Evolutionary conservation across 1,140 invertebrate species (phyloP), one percentile per base, ranked within the genome.

Genomic region (Tribolium castaneum): DNA sequence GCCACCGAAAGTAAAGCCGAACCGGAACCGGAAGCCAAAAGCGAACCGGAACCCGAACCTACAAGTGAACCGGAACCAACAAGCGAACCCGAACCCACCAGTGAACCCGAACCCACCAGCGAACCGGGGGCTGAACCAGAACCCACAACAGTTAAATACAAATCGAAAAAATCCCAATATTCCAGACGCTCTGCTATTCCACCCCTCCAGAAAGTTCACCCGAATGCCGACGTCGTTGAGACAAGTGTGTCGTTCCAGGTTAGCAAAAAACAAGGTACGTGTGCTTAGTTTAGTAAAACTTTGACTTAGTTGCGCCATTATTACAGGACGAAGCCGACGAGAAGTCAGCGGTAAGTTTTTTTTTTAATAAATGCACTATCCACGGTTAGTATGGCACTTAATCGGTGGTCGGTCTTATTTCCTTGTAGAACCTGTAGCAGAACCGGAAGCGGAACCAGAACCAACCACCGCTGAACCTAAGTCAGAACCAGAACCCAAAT

Each of bases 241-340:
- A 90, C 90, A 4, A 91, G 90, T 81, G 89, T 91, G 6, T 90
- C 90, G 16, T 91, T 88, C 85, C 86, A 88, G 83, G 89, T 91
- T 78, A 91, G 89, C 83, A 87, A 87, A 5, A 90, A 88, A 80
- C 88, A 90, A 88, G 89, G 90, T 89, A 84, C 35, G 51, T 70
- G 19, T 76, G 59, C 7, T 76, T 22, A 25, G 16, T 66, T 49
- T 62, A 66, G 39, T 34, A 13, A 62, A 25, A 66, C 59, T 16
- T 66, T 16, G 4, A 45, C 30, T 49, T 50, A 39, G 39, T 49
- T 14, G 49, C 19, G 25, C 25, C 4, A 35, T 16, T 52, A 50
- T 72, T 77, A 13, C 9, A 77, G 76, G 52, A 45, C 52, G 71
- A 54, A 73, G 12, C 25, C 19, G 52, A 30, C 49, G 71, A 30